These are phyloP conservation scores for Drosophila bocqueti DNA, from an alignment of 1,140 invertebrate genomes.

Conservation along the genomic window DNA sequence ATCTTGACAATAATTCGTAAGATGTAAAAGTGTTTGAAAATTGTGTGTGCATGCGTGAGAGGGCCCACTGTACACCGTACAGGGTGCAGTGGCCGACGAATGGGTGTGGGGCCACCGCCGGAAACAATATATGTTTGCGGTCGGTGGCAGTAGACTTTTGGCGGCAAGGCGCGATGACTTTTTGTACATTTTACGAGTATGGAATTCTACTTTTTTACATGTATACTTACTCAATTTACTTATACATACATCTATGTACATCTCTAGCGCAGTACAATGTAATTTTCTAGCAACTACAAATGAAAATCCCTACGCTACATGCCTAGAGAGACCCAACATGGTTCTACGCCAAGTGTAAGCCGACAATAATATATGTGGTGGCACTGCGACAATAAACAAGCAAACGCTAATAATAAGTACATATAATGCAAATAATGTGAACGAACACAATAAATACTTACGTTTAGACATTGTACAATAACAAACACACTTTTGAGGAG, in stretches of 20 bases:
- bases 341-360: conserved; percentile 56
- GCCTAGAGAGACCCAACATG: conserved; percentile 22
- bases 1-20: conserved; percentile 84
- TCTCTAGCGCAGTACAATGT: conserved; percentile 63
- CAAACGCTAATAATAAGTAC: conserved; percentile 6
- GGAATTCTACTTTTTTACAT: conserved; percentile 77
- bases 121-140: neutral
- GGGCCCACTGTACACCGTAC: conserved; percentile 30
- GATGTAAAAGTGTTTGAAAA: conserved; percentile 75
- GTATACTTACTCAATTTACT: conserved; percentile 69
- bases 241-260: conserved; percentile 69
- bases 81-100: conserved; percentile 13
- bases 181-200: conserved; percentile 70
- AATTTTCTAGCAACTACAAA: conserved; percentile 73
- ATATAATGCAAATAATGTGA: conserved; percentile 26
- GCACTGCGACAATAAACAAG: conserved; percentile 71
- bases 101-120: conserved; percentile 18
- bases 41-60: conserved; percentile 49
- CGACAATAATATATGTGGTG: conserved; percentile 68
- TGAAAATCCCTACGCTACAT: conserved; percentile 26
- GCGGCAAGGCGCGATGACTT: conserved; percentile 22
- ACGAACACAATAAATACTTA: conserved; percentile 37
- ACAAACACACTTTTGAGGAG: conserved; percentile 54
- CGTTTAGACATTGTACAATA: conserved; percentile 59
- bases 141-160: conserved; percentile 32